Conservation (phyloP, 2,113 vertebrate species). For the Montifringilla adamsi region DNA sequence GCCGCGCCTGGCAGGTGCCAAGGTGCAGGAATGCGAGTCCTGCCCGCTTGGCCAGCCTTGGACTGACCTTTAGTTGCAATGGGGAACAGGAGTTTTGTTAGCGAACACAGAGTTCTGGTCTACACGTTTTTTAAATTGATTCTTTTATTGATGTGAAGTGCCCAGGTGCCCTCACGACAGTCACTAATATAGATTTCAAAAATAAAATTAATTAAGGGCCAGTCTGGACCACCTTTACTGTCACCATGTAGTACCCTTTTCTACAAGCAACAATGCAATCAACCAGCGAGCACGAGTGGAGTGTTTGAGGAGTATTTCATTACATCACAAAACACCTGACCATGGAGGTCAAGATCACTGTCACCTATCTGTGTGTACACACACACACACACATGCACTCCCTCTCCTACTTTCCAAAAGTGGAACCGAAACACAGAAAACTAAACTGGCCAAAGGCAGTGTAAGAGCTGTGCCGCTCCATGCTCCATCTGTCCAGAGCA, state of each 20-base stretch:
- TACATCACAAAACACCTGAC: conserved; percentile 33
- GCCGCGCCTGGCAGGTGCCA: not conserved
- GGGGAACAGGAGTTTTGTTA: conserved; percentile 2
- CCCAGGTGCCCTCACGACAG: conserved; percentile 52
- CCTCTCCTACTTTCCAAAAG: conserved; percentile 31
- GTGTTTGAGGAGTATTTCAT: conserved; percentile 42
- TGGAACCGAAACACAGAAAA: not conserved
- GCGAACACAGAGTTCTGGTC: conserved; percentile 50
- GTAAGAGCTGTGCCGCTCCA: rapidly evolving
- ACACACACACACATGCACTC: not conserved
- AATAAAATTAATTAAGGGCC: conserved; percentile 66
- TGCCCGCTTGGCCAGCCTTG: conserved; percentile 44
- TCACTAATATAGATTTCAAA: conserved; percentile 63
- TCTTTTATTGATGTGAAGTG: conserved; percentile 62
- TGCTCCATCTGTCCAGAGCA: not conserved
- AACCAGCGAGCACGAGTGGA: not conserved
- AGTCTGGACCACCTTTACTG: conserved; percentile 60
- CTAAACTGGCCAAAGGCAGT: not conserved
- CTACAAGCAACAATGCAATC: conserved; percentile 46
- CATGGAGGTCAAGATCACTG: conserved; percentile 43
- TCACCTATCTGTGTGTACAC: not conserved
- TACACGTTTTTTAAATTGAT: conserved; percentile 59
- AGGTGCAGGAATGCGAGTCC: not conserved
- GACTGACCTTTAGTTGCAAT: conserved; percentile 30
- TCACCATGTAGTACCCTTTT: conserved; percentile 34